These are phyloP conservation scores for Glyptemys insculpta DNA, from an alignment of 2,797 vertebrate genomes.

Conservation along the genomic window DNA sequence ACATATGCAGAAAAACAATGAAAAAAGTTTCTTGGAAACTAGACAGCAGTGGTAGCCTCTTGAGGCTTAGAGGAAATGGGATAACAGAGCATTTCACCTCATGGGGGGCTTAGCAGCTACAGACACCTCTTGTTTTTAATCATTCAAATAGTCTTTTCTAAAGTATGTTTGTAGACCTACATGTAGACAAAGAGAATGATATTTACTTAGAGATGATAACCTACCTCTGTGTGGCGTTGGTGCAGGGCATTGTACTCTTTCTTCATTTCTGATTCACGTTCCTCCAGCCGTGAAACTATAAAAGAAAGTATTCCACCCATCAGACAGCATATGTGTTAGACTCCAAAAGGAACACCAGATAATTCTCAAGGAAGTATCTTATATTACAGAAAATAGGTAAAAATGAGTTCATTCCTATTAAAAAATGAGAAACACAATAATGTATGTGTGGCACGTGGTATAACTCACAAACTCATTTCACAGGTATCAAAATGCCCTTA, in stretches of 20 bases:
- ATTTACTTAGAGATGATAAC: background rate
- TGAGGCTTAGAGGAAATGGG: background rate
- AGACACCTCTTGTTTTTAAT: background rate
- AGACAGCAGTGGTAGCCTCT: accelerated
- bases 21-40: background rate
- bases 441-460: background rate
- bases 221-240: constrained; percentile 97
- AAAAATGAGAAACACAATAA: background rate
- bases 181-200: background rate
- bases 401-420: background rate
- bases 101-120: background rate
- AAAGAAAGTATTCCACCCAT: constrained; percentile 49
- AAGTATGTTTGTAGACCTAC: background rate
- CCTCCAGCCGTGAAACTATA: constrained; percentile 94
- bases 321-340: background rate
- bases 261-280: constrained; percentile 98
- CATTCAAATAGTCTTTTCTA: background rate
- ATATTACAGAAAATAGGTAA: background rate
- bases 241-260: constrained; percentile 97
- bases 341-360: background rate
- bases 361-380: background rate
- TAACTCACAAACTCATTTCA: background rate
- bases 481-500: background rate
- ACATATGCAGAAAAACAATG: background rate
- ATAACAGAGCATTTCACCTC: background rate